These are phyloP conservation scores for Probosciger aterrimus DNA, from an alignment of 2,113 vertebrate genomes.

Conservation along the genomic window DNA sequence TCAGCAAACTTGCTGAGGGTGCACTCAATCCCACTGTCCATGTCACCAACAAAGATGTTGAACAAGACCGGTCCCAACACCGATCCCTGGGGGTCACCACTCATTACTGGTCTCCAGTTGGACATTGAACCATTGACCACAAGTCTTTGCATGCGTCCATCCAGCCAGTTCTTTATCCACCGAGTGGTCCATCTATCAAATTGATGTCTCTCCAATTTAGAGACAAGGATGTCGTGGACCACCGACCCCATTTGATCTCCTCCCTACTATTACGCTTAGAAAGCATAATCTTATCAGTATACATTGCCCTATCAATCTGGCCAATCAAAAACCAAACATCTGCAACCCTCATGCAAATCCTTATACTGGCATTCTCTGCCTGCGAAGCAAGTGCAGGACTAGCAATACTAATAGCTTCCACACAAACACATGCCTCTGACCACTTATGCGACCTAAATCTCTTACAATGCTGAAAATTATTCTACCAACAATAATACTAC, in stretches of 20 bases:
- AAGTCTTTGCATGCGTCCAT: too few relatives aligned
- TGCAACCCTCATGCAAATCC: not conserved
- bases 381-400: not conserved
- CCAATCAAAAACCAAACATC: not conserved
- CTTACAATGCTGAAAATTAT: not conserved
- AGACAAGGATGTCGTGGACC: too few relatives aligned
- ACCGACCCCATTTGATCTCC: not conserved
- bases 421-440: not conserved
- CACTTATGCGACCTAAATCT: not conserved
- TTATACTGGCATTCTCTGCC: not conserved
- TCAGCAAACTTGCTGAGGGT: too few relatives aligned
- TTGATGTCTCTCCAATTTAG: too few relatives aligned
- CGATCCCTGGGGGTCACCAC: too few relatives aligned
- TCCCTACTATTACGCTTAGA: not conserved
- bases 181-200: too few relatives aligned
- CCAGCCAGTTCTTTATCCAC: too few relatives aligned
- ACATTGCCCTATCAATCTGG: not conserved
- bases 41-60: too few relatives aligned
- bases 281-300: not conserved
- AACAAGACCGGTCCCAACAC: too few relatives aligned
- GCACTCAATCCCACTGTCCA: too few relatives aligned
- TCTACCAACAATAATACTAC: not conserved
- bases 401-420: not conserved
- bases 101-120: too few relatives aligned
- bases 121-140: too few relatives aligned